These are phyloP conservation scores for Helleia helle DNA, from an alignment of 2,888 invertebrate genomes.

Conservation along the genomic window DNA sequence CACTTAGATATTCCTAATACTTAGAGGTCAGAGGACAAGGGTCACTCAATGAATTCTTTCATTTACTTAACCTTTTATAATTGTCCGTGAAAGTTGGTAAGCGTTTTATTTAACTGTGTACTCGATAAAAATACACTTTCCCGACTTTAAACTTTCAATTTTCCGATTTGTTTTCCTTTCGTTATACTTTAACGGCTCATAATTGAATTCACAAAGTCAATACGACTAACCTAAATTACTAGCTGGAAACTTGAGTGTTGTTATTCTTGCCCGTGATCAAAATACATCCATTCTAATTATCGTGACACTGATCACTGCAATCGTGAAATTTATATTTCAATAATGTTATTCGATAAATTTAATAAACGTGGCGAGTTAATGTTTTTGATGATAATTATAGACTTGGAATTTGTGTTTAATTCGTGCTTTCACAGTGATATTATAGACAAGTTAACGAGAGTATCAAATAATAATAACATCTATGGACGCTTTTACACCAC, in stretches of 20 bases:
- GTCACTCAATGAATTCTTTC: too few relatives aligned
- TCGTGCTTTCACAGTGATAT: too few relatives aligned
- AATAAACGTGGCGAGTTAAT: too few relatives aligned
- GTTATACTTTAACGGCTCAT: constrained; percentile 15
- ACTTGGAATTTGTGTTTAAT: too few relatives aligned
- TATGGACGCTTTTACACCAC: too few relatives aligned
- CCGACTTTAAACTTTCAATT: constrained; percentile 12
- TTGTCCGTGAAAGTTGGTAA: background rate
- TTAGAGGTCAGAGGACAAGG: too few relatives aligned
- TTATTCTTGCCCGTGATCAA: constrained; percentile 12
- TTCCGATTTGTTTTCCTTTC: constrained; percentile 15
- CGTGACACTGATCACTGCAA: too few relatives aligned
- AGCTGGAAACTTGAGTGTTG: constrained; percentile 12
- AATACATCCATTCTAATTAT: constrained; percentile 13
- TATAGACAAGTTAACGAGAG: too few relatives aligned
- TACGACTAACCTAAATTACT: constrained; percentile 14
- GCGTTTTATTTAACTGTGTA: background rate
- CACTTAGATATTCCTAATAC: too few relatives aligned
- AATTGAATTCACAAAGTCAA: constrained; percentile 16
- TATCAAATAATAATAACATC: too few relatives aligned
- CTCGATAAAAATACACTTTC: constrained; percentile 9
- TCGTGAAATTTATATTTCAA: too few relatives aligned
- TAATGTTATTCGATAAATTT: background rate
- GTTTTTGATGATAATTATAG: too few relatives aligned
- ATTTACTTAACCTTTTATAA: background rate